Evolutionary conservation across 1,140 invertebrate species (phyloP).

Genomic region (Mizuhopecten yessoensis): DNA sequence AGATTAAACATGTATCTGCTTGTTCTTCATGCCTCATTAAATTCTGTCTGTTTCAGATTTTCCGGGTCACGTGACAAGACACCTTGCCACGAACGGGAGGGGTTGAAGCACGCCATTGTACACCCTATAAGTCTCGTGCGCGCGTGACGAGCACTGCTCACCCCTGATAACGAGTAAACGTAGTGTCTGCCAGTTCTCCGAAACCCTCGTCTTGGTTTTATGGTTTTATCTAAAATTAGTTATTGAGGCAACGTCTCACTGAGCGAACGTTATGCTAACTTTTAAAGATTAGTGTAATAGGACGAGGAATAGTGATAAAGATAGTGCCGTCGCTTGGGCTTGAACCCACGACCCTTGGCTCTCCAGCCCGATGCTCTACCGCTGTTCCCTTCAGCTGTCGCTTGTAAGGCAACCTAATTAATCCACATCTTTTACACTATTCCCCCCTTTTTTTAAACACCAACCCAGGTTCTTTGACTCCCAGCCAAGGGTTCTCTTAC

Average conservation of each 20-base stretch:
- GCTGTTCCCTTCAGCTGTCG: too few species aligned
- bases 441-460: too few species aligned
- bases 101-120: background rate
- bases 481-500: too few species aligned
- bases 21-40: background rate
- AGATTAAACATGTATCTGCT: background rate
- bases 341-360: too few species aligned
- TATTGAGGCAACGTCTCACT: background rate
- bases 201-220: background rate
- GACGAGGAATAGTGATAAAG: too few species aligned
- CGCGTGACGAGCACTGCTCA: background rate
- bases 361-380: too few species aligned
- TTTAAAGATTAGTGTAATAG: too few species aligned
- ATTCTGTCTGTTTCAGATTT: background rate
- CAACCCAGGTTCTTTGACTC: too few species aligned
- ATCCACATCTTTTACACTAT: too few species aligned
- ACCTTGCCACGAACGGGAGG: background rate
- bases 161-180: background rate
- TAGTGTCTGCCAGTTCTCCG: background rate
- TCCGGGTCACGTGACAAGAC: background rate
- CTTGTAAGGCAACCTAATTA: too few species aligned
- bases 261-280: background rate
- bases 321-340: too few species aligned
- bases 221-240: slow-evolving; percentile 1
- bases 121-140: background rate